Percentiles rank a stretch among this genome's conserved stretches.
Evolutionary conservation across 2,113 vertebrate species (phyloP).

Genomic region (Galemys pyrenaicus): DNA sequence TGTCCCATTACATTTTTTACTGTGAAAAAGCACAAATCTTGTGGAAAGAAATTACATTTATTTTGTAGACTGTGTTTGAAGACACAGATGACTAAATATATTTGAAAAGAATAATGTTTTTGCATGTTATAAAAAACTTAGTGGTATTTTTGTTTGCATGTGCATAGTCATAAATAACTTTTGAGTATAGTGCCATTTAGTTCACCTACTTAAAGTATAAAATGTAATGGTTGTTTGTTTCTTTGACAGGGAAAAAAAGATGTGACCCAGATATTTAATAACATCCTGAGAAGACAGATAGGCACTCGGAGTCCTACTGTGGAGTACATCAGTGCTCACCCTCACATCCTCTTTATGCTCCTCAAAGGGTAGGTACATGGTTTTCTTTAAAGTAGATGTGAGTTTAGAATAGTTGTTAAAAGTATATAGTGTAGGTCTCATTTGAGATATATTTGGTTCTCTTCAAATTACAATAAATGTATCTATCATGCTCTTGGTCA

Average conservation of each 20-base stretch:
- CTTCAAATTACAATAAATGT: neutral
- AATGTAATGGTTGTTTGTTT: conserved; percentile 56
- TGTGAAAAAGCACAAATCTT: neutral
- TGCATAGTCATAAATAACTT: neutral
- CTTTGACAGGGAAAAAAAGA: conserved; percentile 95
- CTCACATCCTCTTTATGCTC: conserved; percentile 95
- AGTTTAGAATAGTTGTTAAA: conserved; percentile 37
- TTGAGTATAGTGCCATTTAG: neutral
- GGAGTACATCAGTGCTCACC: conserved; percentile 96
- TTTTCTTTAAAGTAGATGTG: conserved; percentile 56
- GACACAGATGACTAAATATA: conserved; percentile 36
- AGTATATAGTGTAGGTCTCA: neutral
- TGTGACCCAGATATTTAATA: conserved; percentile 99
- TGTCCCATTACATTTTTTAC: neutral
- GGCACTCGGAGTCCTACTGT: conserved; percentile 95
- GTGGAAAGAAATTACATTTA: neutral
- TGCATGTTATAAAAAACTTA: neutral
- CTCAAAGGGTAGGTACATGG: conserved; percentile 91
- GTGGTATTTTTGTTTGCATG: neutral
- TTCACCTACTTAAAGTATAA: neutral
- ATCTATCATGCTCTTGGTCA: neutral
- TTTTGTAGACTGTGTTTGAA: conserved; percentile 48
- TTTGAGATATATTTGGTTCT: neutral
- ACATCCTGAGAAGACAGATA: conserved; percentile 97
- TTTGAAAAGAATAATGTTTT: neutral